Percentiles rank a stretch among this genome's conserved stretches.
Evolutionary conservation across 2,888 invertebrate species (phyloP).

Genomic region (Campopleginae sp.): DNA sequence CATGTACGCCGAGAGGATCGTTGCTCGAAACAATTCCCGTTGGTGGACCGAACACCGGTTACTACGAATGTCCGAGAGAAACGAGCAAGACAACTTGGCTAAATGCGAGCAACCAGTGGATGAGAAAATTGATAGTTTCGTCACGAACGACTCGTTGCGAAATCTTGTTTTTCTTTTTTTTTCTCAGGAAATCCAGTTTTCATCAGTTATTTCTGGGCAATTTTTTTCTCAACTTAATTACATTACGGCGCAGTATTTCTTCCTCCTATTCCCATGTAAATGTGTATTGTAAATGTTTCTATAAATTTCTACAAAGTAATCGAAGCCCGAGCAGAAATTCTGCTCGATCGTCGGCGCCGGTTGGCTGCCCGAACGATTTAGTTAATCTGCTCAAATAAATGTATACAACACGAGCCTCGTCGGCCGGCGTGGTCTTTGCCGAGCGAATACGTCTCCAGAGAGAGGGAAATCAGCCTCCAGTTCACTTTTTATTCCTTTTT

Average conservation of each 20-base stretch:
- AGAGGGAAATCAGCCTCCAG: conserved; percentile 58
- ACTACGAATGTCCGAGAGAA: conserved; percentile 7
- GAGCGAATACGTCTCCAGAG: conserved; percentile 29
- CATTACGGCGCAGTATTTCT: neutral
- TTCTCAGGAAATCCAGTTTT: neutral
- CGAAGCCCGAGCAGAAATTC: conserved; percentile 57
- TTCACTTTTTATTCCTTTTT: conserved; percentile 31
- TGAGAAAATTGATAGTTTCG: neutral
- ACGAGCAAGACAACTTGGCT: neutral
- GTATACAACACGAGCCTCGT: conserved; percentile 38
- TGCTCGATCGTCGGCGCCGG: conserved; percentile 58
- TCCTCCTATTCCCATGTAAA: neutral
- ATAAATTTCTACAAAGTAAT: conserved; percentile 36
- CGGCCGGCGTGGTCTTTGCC: conserved; percentile 42
- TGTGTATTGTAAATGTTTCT: neutral
- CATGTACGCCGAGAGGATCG: neutral
- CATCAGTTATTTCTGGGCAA: neutral
- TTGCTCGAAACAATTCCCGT: conserved; percentile 34
- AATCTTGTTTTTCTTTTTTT: neutral
- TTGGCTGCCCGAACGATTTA: conserved; percentile 57
- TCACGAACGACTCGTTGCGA: neutral
- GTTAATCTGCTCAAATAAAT: conserved; percentile 48
- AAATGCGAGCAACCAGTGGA: neutral
- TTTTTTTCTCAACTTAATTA: neutral
- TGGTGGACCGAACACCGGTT: conserved; percentile 18